These are phyloP conservation scores for Aspidiotus destructor DNA, from an alignment of 2,888 invertebrate species.

Conservation along the genomic window DNA sequence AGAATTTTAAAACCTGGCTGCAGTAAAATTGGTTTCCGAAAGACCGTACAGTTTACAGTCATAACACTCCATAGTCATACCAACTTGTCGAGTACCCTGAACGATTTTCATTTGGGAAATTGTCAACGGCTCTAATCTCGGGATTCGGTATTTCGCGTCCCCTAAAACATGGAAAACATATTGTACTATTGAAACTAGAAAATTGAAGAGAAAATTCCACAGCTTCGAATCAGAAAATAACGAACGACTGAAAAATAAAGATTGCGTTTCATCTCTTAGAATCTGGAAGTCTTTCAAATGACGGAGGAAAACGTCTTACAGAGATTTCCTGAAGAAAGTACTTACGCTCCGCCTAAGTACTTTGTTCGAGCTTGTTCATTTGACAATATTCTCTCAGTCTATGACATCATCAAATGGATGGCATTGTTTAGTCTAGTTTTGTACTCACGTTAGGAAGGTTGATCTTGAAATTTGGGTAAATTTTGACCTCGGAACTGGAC, in stretches of 20 bases:
- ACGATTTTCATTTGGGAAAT: constrained; percentile 37
- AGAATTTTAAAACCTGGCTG: constrained; percentile 36
- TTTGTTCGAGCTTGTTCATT: too few relatives aligned
- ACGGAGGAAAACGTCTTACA: too few relatives aligned
- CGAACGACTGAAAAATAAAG: background rate
- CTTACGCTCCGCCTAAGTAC: too few relatives aligned
- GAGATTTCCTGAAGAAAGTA: too few relatives aligned
- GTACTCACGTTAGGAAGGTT: too few relatives aligned
- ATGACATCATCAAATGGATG: too few relatives aligned
- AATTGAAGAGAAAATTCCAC: background rate
- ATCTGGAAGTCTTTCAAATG: background rate
- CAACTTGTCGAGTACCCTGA: constrained; percentile 39
- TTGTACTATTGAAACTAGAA: background rate
- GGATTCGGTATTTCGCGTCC: constrained; percentile 39
- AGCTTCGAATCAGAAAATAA: background rate
- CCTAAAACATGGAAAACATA: constrained; percentile 35
- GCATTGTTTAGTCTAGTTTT: too few relatives aligned
- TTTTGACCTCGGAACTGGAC: too few relatives aligned
- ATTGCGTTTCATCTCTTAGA: background rate
- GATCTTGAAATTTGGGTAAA: too few relatives aligned
- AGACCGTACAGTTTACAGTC: constrained; percentile 38
- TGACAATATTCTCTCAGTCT: too few relatives aligned
- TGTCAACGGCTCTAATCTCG: constrained; percentile 37
- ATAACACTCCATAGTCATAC: constrained; percentile 36
- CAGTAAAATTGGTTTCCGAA: constrained; percentile 36